Evolutionary conservation across 2,113 vertebrate genomes (phyloP), one percentile per base, ranked within the genome.

Genomic region (Fulmarus glacialis): DNA sequence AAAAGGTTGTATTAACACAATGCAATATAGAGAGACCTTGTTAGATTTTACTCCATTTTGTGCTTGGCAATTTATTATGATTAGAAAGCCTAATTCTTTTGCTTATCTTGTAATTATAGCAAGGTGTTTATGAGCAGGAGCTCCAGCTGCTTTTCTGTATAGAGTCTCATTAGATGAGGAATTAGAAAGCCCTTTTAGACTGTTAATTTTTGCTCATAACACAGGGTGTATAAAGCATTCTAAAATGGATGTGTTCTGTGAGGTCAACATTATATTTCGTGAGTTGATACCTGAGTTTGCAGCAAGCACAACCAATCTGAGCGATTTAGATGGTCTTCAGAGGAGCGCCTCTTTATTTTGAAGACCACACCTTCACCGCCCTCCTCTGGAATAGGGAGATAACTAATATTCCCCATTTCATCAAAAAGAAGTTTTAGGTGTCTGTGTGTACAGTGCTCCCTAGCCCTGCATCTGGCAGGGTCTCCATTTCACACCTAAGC

Each of bases 21-120:
- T 56, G 30, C 30, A 48, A 40, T 68, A 45, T 52, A 78, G 40
- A 82, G 43, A 85, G 63, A 89, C 45, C 60, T 86, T 72, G 68
- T 72, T 85, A 82, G 64, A 48, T 93, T 91, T 96, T 95, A 94
- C 89, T 92, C 26, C 17, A 17, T 75, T 82, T 96, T 91, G 43
- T 68, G 22, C 68, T 78, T 68, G 15, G 29, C 72, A 89, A 84
- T 91, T 94, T 85, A 72, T 96, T 94, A 38, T 1, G 0, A 85
- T 96, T 94, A 87, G 73, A 89, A 91, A 91, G 27, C 52, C 48
- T 91, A 87, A 89, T 93, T 87, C 30, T 93, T 96, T 93, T 96
- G 30, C 83, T 93, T 96, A 60, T 82, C 89, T 85, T 82, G 58
- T 93, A 93, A 89, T 95, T 96, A 75, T 75, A 77, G 70, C 48